A percentile compares a stretch with the other conserved stretches of the same genome.
Conservation (phyloP, 2,888 invertebrate genomes). For the Rhyacophila evoluta region DNA sequence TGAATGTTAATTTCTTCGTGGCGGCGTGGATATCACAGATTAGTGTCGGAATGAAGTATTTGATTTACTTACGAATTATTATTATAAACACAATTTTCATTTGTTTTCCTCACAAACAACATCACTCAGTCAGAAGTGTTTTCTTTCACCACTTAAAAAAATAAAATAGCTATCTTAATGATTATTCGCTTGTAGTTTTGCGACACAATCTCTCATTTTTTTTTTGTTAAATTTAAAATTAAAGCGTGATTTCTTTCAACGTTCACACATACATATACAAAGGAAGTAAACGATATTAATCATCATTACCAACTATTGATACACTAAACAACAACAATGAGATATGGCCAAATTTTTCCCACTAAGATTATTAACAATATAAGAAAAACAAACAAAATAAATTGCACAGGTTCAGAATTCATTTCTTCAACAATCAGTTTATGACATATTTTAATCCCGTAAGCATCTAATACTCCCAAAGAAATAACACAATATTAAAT, state of each 20-base stretch:
- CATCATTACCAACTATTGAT: conserved; percentile 11
- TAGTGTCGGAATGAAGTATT: neutral
- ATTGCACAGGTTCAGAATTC: neutral
- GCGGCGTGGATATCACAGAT: neutral
- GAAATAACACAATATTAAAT: neutral
- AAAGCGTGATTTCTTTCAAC: conserved; percentile 10
- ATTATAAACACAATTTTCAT: neutral
- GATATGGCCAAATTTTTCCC: conserved; percentile 8
- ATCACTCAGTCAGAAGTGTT: conserved; percentile 5
- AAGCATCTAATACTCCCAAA: conserved; percentile 9
- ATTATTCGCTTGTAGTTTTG: neutral
- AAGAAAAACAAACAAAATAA: neutral
- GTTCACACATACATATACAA: neutral
- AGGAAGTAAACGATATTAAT: conserved; percentile 9
- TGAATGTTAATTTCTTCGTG: too few species aligned
- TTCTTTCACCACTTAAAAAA: conserved; percentile 22
- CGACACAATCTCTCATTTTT: neutral
- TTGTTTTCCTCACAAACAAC: neutral
- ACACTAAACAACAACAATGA: conserved; percentile 24
- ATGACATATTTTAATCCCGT: neutral
- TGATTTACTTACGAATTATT: neutral
- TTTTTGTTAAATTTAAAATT: neutral
- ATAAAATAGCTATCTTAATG: conserved; percentile 20
- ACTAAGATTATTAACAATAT: neutral
- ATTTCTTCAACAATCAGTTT: neutral